These are phyloP conservation scores for Rhyacophila brunnea DNA, from an alignment of 1,140 invertebrate genomes.

Conservation along the genomic window DNA sequence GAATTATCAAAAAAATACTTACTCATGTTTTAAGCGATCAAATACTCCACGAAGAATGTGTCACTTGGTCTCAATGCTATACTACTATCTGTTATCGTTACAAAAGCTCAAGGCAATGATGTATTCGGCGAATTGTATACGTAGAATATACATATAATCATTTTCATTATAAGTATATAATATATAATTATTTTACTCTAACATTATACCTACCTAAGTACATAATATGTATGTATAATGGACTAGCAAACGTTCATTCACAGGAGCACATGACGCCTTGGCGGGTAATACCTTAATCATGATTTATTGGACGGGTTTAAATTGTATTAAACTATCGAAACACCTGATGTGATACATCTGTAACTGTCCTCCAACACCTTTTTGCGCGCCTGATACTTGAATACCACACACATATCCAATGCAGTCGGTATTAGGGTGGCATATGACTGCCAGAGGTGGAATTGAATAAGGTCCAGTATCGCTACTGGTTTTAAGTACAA, in stretches of 20 bases:
- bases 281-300: slow-evolving; percentile 14
- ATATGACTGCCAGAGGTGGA: neutral
- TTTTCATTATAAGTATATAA: too few species aligned
- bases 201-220: too few species aligned
- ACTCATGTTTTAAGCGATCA: too few species aligned
- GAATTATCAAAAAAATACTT: too few species aligned
- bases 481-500: slow-evolving; percentile 31
- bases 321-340: slow-evolving; percentile 32
- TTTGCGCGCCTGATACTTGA: slow-evolving; percentile 15
- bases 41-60: too few species aligned
- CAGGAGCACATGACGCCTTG: slow-evolving; percentile 6
- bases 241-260: neutral
- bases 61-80: too few species aligned
- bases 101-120: too few species aligned
- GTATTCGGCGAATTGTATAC: too few species aligned
- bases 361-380: slow-evolving; percentile 30
- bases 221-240: too few species aligned
- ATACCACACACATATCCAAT: slow-evolving; percentile 15
- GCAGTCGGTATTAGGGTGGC: slow-evolving; percentile 7
- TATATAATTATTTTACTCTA: too few species aligned
- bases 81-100: too few species aligned
- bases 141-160: too few species aligned
- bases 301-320: slow-evolving; percentile 28
- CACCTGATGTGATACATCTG: slow-evolving; percentile 32
- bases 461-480: slow-evolving; percentile 29